Conservation (phyloP, 2,888 invertebrate species). For the Oligia fasciuncula region DNA sequence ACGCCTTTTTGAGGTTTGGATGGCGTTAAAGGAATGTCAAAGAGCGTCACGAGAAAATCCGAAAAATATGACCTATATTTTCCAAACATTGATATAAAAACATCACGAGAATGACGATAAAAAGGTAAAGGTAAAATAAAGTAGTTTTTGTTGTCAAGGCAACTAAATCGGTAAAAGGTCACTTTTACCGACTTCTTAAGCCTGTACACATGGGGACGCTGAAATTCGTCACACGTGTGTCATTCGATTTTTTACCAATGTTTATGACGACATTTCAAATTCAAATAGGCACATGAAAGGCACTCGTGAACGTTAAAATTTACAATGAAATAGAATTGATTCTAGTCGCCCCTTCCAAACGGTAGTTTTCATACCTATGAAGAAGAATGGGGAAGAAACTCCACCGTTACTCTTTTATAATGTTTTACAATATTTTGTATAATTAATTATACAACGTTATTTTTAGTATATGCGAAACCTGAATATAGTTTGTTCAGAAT, state of each 20-base stretch:
- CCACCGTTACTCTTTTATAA: not conserved
- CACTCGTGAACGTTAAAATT: not conserved
- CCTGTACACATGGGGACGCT: not conserved
- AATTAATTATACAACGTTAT: too few relatives aligned
- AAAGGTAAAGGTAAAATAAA: not conserved
- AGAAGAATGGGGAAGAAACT: not conserved
- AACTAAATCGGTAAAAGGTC: not conserved
- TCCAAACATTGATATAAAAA: slow-evolving; percentile 10
- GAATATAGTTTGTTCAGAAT: too few relatives aligned
- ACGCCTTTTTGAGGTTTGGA: not conserved
- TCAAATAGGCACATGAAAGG: too few relatives aligned
- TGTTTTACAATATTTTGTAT: too few relatives aligned
- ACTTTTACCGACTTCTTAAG: not conserved
- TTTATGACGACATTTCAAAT: not conserved
- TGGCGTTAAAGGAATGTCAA: slow-evolving; percentile 34
- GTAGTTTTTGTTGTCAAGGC: not conserved
- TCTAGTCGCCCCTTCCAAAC: not conserved
- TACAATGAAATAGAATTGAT: not conserved
- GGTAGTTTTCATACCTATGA: not conserved
- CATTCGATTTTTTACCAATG: not conserved
- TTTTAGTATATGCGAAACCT: too few relatives aligned
- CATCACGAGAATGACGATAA: slow-evolving; percentile 9
- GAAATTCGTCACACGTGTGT: not conserved
- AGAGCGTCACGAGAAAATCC: slow-evolving; percentile 4
- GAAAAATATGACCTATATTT: slow-evolving; percentile 9